Percentiles rank a stretch among this genome's conserved stretches.
These are phyloP conservation scores for Lordiphosa stackelbergi DNA, from an alignment of 1,140 invertebrate genomes.

Conservation along the genomic window DNA sequence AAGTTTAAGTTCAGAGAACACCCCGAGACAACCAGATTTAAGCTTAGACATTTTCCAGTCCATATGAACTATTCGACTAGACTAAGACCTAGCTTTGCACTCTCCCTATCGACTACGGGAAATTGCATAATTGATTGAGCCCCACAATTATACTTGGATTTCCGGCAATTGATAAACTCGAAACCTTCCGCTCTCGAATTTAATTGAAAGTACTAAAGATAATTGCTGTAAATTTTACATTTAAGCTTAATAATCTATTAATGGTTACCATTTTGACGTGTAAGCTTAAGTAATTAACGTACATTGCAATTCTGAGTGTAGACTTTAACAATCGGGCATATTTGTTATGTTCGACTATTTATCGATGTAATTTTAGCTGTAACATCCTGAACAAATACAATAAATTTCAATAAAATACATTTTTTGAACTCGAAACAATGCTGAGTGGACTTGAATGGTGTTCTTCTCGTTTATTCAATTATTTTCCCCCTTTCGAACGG, in stretches of 20 bases:
- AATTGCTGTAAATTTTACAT: no score
- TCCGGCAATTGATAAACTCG: slow-evolving; percentile 51
- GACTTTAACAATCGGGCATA: neutral
- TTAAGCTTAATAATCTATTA: neutral
- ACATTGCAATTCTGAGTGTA: slow-evolving; percentile 1
- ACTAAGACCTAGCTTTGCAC: slow-evolving; percentile 5
- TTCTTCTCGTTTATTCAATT: no score
- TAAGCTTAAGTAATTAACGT: neutral
- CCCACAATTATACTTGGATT: slow-evolving; percentile 59
- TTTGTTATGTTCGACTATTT: no score
- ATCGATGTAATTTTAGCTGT: no score
- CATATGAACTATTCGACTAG: neutral
- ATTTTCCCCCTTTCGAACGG: no score
- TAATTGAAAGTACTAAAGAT: slow-evolving; percentile 35
- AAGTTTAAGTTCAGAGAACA: slow-evolving; percentile 35
- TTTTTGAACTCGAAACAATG: no score
- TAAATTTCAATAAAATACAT: no score
- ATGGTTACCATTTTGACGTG: neutral
- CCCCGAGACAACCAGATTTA: slow-evolving; percentile 7
- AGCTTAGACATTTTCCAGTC: neutral
- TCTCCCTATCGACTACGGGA: slow-evolving; percentile 48
- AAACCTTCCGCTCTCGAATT: slow-evolving; percentile 22
- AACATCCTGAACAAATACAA: no score
- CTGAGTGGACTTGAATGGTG: no score
- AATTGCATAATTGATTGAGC: slow-evolving; percentile 66